phyloP scores from a whole-genome alignment of 2,888 invertebrate genomes.

The Acleris cristana region DNA sequence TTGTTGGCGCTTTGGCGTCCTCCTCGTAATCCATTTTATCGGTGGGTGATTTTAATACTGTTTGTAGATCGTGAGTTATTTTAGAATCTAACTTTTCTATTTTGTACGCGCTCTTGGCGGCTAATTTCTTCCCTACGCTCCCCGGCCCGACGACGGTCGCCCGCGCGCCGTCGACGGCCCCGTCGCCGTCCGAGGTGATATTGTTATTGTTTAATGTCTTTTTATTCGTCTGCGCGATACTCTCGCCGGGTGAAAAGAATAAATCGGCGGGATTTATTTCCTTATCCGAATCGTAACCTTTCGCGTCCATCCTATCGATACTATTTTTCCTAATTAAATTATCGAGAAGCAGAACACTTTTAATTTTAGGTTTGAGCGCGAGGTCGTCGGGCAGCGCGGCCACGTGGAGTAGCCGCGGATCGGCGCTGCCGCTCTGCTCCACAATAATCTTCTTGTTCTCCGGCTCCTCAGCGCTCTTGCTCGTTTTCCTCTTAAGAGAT shows the following conservation, averaged over 20 bases:
- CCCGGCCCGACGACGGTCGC: conserved; percentile 72
- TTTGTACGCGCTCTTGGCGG: conserved; percentile 70
- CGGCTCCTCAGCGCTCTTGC: conserved; percentile 51
- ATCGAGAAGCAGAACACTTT: conserved; percentile 80
- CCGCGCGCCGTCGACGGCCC: conserved; percentile 62
- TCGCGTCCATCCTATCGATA: conserved; percentile 77
- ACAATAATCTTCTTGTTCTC: conserved; percentile 63
- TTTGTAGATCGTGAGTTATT: conserved; percentile 67
- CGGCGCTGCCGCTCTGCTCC: conserved; percentile 57
- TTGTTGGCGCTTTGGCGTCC: conserved; percentile 50
- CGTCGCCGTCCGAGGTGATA: conserved; percentile 71
- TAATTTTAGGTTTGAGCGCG: conserved; percentile 69
- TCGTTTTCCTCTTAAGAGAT: conserved; percentile 74
- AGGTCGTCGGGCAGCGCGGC: conserved; percentile 55
- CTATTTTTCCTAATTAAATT: conserved; percentile 83
- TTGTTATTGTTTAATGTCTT: conserved; percentile 79
- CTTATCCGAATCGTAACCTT: conserved; percentile 67
- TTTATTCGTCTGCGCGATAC: conserved; percentile 63
- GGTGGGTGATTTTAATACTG: conserved; percentile 72
- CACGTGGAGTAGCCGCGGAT: conserved; percentile 59
- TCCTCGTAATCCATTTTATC: conserved; percentile 58
- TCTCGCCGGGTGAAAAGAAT: conserved; percentile 73
- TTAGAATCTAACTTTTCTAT: conserved; percentile 72
- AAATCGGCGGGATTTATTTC: conserved; percentile 75
- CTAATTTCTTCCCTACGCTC: conserved; percentile 69